Evolutionary conservation across 1,140 invertebrate species (phyloP), one percentile per base, ranked within the genome.

Genomic region (Wiebesia pumilae): DNA sequence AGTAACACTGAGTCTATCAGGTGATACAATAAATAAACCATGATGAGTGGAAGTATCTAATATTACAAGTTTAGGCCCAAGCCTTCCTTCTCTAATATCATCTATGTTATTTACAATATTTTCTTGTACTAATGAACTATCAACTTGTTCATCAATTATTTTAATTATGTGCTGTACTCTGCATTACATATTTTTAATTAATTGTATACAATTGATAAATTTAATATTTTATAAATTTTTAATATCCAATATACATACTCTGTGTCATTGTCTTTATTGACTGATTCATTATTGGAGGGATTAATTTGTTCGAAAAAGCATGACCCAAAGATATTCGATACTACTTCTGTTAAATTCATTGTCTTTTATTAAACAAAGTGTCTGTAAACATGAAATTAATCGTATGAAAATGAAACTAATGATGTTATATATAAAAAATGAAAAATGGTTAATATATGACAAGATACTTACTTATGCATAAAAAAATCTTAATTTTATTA

Each of bases 1-100:
- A 91, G 92, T 94, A 77, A 97, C 94, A 85, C 95, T 96, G 9
- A 97, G 94, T 88, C 95, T 93, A 89, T 97, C 96, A n/a, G 93
- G 92, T 35, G 95, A 95, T 7, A 95, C 92, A 58, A 95, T 92
- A 78, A 95, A 93, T 4, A 94, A 92, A 12, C 95, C 95, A 87
- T 94, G 92, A 93, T 95, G 94, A 40, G 94, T 94, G 2, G 94
- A 94, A 7, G 95, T 94, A 89, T 97, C 96, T 90, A 96, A 96
- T 40, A 94, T 93, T 4, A 96, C 96, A 43, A 94, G 75, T 88
- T 94, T 94, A 0, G 94, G 94, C 62, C 95, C 95, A 54, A 95
- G 88, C 51, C 94, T 91, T 10, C 95, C 95, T 6, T 88, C 89
- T 83, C 94, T 92, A 30, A 93, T 90, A 85, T 95, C 94, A 7